Evolutionary conservation across 2,797 vertebrate species (phyloP).

Genomic region (Crax fasciolata): DNA sequence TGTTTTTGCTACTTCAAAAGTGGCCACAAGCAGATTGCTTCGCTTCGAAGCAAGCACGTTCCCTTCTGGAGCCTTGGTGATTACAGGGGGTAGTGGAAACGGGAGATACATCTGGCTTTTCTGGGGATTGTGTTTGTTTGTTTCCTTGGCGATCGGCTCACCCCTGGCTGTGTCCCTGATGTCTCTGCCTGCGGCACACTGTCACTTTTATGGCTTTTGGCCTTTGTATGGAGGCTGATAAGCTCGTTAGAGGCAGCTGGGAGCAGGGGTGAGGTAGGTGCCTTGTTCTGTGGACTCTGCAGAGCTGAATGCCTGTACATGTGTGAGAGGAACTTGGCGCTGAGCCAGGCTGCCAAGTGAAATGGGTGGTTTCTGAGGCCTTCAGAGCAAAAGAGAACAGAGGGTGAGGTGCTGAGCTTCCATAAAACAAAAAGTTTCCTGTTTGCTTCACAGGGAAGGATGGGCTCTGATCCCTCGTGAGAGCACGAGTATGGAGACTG

Average conservation of each 20-base stretch:
- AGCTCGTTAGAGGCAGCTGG: constrained; percentile 4
- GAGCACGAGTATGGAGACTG: not conserved
- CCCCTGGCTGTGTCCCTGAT: not conserved
- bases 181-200: not conserved
- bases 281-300: not conserved
- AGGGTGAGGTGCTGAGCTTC: not conserved
- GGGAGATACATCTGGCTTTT: not conserved
- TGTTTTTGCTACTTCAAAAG: not conserved
- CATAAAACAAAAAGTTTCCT: not conserved
- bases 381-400: not conserved
- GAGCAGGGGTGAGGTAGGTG: not conserved
- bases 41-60: not conserved
- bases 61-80: not conserved
- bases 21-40: not conserved
- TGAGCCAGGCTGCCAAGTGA: not conserved
- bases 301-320: not conserved
- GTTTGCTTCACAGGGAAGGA: not conserved
- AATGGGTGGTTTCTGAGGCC: not conserved
- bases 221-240: constrained; percentile 22
- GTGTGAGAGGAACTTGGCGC: not conserved
- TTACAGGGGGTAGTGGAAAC: not conserved
- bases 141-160: not conserved
- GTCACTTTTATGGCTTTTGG: not conserved
- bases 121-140: not conserved
- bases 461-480: not conserved